Conservation (phyloP, 2,888 invertebrate species). For the Agonopterix subpropinquella region DNA sequence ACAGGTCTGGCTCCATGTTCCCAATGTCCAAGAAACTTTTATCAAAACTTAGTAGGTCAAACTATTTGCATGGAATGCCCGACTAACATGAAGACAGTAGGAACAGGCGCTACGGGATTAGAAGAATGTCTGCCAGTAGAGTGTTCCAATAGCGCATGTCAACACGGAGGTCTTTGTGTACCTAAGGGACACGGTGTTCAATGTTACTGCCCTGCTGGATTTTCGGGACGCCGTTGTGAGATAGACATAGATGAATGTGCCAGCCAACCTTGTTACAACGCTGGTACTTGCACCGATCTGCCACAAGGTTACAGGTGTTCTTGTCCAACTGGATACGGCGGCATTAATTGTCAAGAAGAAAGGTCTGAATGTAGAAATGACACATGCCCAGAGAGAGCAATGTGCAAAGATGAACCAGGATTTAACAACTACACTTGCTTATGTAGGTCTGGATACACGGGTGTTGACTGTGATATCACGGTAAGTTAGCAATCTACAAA, state of each 20-base stretch:
- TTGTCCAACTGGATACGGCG: conserved; percentile 90
- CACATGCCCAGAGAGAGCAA: conserved; percentile 95
- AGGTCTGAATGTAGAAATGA: conserved; percentile 90
- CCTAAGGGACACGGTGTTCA: conserved; percentile 92
- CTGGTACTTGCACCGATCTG: conserved; percentile 92
- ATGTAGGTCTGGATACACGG: conserved; percentile 96
- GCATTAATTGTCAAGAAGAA: conserved; percentile 97
- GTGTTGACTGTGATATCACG: conserved; percentile 92
- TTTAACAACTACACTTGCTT: conserved; percentile 93
- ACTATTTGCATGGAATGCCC: conserved; percentile 93
- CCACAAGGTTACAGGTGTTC: conserved; percentile 95
- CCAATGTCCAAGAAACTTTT: conserved; percentile 93
- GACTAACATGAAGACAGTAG: conserved; percentile 90
- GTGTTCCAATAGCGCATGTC: conserved; percentile 91
- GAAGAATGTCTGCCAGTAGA: conserved; percentile 92
- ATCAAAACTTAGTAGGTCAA: conserved; percentile 89
- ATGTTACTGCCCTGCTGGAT: conserved; percentile 96
- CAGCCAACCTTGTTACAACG: conserved; percentile 95
- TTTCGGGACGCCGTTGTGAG: conserved; percentile 94
- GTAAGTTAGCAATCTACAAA: conserved; percentile 56
- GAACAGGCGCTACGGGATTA: conserved; percentile 84
- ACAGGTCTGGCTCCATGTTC: conserved; percentile 96
- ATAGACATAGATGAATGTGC: conserved; percentile 96
- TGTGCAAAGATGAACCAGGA: conserved; percentile 97
- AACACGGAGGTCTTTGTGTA: conserved; percentile 93